Percentiles rank a stretch among this genome's conserved stretches.
Conservation (phyloP, 2,797 vertebrate species). For the Vireo griseus region DNA sequence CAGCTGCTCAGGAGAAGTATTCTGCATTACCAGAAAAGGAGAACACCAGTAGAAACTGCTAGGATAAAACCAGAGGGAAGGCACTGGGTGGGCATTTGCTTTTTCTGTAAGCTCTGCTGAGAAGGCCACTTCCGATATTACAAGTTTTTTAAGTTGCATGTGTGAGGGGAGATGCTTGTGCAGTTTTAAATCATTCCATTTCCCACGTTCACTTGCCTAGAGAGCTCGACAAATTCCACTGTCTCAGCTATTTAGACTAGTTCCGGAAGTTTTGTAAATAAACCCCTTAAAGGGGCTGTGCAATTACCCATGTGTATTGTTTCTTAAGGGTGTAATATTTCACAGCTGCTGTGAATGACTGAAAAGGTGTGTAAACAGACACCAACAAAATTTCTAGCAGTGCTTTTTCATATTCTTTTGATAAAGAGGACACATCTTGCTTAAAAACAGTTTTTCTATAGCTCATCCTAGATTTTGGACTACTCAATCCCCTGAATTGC, state of each 20-base stretch:
- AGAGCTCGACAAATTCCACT: background rate
- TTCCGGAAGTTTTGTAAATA: background rate
- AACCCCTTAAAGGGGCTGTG: background rate
- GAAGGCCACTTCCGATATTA: background rate
- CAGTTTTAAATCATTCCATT: background rate
- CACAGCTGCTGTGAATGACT: background rate
- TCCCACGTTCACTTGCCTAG: background rate
- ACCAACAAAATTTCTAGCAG: background rate
- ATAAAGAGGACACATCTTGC: background rate
- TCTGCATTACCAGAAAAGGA: background rate
- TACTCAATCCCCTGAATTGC: background rate
- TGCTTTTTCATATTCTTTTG: background rate
- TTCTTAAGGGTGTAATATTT: background rate
- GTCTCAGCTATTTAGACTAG: background rate
- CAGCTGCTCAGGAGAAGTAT: background rate
- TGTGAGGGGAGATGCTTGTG: background rate
- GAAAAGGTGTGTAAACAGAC: background rate
- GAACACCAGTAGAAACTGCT: background rate
- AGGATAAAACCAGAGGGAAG: background rate
- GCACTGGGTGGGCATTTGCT: background rate
- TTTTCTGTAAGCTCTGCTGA: background rate
- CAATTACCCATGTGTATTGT: background rate
- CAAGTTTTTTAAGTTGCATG: background rate
- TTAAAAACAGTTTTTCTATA: background rate
- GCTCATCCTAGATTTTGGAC: background rate